Conservation (phyloP, 2,888 invertebrate genomes). For the Lydus trimaculatus region DNA sequence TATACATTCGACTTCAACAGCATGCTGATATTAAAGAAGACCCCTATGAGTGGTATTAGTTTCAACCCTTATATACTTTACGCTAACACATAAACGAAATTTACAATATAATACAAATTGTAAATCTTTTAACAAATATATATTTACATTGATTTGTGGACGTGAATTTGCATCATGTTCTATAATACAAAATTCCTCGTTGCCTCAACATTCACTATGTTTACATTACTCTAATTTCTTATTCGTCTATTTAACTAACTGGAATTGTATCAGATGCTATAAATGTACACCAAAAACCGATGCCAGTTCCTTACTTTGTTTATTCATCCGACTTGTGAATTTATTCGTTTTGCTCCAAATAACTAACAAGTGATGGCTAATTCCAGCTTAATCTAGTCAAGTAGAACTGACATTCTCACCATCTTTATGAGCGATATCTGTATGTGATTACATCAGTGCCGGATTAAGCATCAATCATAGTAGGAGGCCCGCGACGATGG, state of each 20-base stretch:
- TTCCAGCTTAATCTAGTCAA: constrained; percentile 9
- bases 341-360: constrained; percentile 26
- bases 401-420: background rate
- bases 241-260: constrained; percentile 21
- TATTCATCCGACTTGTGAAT: constrained; percentile 26
- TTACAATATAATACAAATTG: background rate
- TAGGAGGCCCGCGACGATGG: too few species aligned
- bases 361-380: constrained; percentile 25
- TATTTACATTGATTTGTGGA: constrained; percentile 19
- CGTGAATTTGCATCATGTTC: constrained; percentile 22
- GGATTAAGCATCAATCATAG: too few species aligned
- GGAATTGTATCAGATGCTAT: constrained; percentile 24
- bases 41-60: background rate
- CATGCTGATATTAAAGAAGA: constrained; percentile 17
- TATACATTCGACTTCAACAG: constrained; percentile 2
- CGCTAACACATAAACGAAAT: background rate
- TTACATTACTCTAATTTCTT: constrained; percentile 9
- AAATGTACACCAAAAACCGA: constrained; percentile 8
- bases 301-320: constrained; percentile 16
- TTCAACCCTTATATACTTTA: background rate
- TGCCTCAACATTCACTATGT: constrained; percentile 14
- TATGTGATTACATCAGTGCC: too few species aligned
- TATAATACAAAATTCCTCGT: background rate
- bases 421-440: background rate
- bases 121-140: background rate